Evolutionary conservation across 2,113 vertebrate species (phyloP).

Genomic region (Varanus komodoensis): DNA sequence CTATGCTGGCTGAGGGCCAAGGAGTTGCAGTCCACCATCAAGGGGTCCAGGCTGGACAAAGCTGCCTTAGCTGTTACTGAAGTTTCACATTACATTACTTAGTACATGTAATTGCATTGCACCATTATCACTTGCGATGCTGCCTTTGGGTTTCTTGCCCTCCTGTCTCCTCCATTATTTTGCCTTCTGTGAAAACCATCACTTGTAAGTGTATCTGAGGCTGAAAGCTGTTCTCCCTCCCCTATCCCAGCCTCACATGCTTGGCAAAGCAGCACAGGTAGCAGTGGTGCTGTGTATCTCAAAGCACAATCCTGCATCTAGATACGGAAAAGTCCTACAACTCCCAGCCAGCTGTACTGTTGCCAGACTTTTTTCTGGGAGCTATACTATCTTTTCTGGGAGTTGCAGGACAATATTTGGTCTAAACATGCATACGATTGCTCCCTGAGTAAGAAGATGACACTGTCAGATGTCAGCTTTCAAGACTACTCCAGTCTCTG

Average conservation of each 20-base stretch:
- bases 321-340: too few species aligned
- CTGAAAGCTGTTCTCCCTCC: conserved; percentile 26
- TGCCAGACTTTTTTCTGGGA: too few species aligned
- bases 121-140: neutral
- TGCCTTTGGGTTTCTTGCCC: neutral
- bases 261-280: neutral
- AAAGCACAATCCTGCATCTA: too few species aligned
- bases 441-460: neutral
- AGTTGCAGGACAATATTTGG: too few species aligned
- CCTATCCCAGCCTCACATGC: conserved; percentile 14
- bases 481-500: conserved; percentile 12
- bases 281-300: neutral
- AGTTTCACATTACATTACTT: too few species aligned
- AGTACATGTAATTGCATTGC: neutral
- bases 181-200: neutral
- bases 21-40: too few species aligned
- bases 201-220: neutral
- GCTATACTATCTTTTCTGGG: too few species aligned
- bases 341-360: too few species aligned
- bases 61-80: too few species aligned
- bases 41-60: neutral
- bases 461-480: neutral
- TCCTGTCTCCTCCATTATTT: neutral
- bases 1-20: too few species aligned
- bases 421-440: too few species aligned